Evolutionary conservation across 2,888 invertebrate species (phyloP).

Genomic region (Metalampra italica): DNA sequence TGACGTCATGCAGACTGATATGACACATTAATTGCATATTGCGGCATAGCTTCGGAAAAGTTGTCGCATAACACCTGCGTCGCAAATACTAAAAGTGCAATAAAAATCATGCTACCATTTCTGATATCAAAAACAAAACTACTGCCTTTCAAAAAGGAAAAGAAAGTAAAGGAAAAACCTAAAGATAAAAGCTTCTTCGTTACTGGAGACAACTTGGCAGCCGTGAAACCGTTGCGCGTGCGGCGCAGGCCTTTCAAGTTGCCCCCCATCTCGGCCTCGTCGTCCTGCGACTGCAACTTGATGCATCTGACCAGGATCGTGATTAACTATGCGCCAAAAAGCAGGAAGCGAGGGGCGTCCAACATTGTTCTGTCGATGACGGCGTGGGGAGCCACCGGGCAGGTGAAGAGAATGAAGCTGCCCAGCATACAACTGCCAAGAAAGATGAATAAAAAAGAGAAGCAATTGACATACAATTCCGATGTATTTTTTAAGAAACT

Average conservation of each 20-base stretch:
- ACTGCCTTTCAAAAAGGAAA: constrained; percentile 42
- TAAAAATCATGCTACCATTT: constrained; percentile 53
- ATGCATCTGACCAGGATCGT: constrained; percentile 61
- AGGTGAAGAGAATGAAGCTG: constrained; percentile 54
- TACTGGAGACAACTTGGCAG: constrained; percentile 41
- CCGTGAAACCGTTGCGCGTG: constrained; percentile 34
- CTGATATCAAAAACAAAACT: constrained; percentile 61
- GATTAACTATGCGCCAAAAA: constrained; percentile 52
- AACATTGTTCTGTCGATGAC: constrained; percentile 58
- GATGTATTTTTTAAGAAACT: constrained; percentile 65
- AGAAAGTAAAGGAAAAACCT: constrained; percentile 31
- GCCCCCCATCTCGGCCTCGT: constrained; percentile 25
- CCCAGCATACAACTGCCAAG: constrained; percentile 42
- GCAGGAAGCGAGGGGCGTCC: constrained; percentile 52
- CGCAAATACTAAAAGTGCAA: not conserved
- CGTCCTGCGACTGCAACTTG: constrained; percentile 51
- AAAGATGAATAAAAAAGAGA: constrained; percentile 41
- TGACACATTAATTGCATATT: not conserved
- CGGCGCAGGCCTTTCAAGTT: constrained; percentile 40
- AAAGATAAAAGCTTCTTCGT: constrained; percentile 39
- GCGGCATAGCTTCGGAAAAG: not conserved
- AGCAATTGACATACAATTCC: constrained; percentile 39
- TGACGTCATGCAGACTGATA: not conserved
- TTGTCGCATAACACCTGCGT: not conserved
- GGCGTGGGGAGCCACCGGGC: constrained; percentile 48